Percentiles rank a stretch among this genome's conserved stretches.
These are phyloP conservation scores for Paraplagusia blochii DNA, from an alignment of 2,113 vertebrate species.

Conservation along the genomic window DNA sequence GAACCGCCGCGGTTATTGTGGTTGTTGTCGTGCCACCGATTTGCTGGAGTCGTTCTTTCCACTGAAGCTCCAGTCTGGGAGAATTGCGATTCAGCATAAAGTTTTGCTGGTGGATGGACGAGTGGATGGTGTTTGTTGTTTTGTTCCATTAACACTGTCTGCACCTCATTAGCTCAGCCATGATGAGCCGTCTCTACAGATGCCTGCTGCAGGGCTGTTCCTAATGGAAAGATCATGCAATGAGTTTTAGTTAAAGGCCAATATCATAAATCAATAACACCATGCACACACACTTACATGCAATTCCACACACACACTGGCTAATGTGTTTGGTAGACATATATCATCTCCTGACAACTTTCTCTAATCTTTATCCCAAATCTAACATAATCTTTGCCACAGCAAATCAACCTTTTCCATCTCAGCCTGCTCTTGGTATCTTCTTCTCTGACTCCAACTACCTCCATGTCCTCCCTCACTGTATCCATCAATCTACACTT, in stretches of 20 bases:
- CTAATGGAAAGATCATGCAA: neutral
- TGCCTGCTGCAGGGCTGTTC: neutral
- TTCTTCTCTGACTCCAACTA: too few relatives aligned
- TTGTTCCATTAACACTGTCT: slow-evolving; percentile 29
- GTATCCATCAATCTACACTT: too few relatives aligned
- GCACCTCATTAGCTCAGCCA: slow-evolving; percentile 29
- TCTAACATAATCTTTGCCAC: too few relatives aligned
- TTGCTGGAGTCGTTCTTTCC: neutral
- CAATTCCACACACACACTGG: too few relatives aligned
- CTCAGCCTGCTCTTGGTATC: too few relatives aligned
- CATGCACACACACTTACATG: too few relatives aligned
- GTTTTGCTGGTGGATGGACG: slow-evolving; percentile 3
- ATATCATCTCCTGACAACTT: too few relatives aligned
- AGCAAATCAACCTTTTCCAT: too few relatives aligned
- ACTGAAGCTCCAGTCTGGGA: neutral
- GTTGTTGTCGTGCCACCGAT: neutral
- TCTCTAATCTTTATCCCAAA: too few relatives aligned
- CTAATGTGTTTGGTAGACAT: too few relatives aligned
- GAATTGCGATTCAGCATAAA: neutral
- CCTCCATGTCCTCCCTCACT: too few relatives aligned
- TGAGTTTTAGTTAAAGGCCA: neutral
- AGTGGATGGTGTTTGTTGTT: slow-evolving; percentile 16
- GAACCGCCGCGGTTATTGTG: too few relatives aligned
- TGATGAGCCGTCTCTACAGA: slow-evolving; percentile 5
- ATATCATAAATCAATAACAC: neutral